Evolutionary conservation across 2,113 vertebrate species (phyloP).

Genomic region (Carollia perspicillata): DNA sequence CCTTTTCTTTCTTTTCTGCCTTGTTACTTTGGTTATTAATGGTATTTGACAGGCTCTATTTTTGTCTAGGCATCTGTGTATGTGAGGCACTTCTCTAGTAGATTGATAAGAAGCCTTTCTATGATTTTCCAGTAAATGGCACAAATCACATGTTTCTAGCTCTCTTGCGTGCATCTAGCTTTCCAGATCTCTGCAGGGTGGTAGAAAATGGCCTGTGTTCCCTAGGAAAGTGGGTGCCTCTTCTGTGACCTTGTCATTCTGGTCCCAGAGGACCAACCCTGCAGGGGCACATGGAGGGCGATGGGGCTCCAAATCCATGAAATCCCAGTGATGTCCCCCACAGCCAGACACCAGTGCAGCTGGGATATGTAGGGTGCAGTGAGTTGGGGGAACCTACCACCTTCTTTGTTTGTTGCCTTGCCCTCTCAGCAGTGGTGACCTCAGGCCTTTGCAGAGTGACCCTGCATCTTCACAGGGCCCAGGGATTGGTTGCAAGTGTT

Average conservation of each 20-base stretch:
- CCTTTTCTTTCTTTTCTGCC: background rate
- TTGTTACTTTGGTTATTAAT: background rate
- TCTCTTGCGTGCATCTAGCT: background rate
- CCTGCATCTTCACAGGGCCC: background rate
- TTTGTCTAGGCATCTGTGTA: background rate
- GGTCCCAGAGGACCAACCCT: background rate
- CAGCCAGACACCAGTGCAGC: background rate
- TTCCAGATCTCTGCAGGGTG: background rate
- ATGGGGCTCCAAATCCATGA: background rate
- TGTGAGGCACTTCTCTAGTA: no score
- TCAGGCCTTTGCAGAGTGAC: background rate
- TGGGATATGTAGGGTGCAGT: no score
- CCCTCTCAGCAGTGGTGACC: background rate
- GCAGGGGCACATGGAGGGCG: background rate
- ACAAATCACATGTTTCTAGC: background rate
- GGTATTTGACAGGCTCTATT: background rate
- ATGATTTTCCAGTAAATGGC: background rate
- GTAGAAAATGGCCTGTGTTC: background rate
- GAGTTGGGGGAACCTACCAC: background rate
- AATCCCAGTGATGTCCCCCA: background rate
- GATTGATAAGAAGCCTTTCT: background rate
- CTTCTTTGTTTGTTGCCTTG: background rate
- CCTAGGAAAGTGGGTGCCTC: background rate
- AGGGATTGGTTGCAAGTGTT: background rate
- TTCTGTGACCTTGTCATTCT: background rate